Evolutionary conservation across 2,888 invertebrate genomes (phyloP).

Genomic region (Rugalucina vietnamica): DNA sequence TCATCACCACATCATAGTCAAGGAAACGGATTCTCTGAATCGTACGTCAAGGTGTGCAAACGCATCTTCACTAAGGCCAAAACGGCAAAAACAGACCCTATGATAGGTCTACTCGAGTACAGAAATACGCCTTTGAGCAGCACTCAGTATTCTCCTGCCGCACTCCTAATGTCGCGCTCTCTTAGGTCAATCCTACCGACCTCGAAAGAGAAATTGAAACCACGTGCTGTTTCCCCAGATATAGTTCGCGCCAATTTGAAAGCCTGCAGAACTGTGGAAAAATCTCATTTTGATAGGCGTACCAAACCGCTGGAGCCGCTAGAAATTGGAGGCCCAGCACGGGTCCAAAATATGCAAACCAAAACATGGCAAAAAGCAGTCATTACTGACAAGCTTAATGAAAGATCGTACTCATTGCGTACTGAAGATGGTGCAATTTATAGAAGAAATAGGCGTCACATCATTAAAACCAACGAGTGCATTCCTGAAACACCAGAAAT

Average conservation of each 20-base stretch:
- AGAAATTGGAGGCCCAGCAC: conserved; percentile 7
- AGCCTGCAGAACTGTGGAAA: not conserved
- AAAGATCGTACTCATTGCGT: conserved; percentile 4
- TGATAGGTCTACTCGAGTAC: conserved; percentile 1
- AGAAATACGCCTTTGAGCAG: not conserved
- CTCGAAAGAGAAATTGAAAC: not conserved
- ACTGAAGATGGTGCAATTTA: conserved; percentile 6
- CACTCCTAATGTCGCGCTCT: not conserved
- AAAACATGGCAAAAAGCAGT: conserved; percentile 14
- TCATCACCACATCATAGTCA: not conserved
- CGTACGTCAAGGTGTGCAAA: conserved; percentile 14
- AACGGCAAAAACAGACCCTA: not conserved
- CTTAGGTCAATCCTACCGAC: not conserved
- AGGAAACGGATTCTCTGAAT: not conserved
- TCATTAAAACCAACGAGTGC: not conserved
- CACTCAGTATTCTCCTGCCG: not conserved
- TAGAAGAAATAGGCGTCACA: not conserved
- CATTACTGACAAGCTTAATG: conserved; percentile 13
- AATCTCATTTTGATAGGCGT: conserved; percentile 10
- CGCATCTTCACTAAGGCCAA: not conserved
- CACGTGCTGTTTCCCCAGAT: not conserved
- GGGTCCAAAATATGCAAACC: not conserved
- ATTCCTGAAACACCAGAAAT: conserved; percentile 11
- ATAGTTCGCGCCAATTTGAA: not conserved
- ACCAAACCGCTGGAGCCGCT: not conserved